These are phyloP conservation scores for Chesias legatella DNA, from an alignment of 2,888 invertebrate species.

Conservation along the genomic window DNA sequence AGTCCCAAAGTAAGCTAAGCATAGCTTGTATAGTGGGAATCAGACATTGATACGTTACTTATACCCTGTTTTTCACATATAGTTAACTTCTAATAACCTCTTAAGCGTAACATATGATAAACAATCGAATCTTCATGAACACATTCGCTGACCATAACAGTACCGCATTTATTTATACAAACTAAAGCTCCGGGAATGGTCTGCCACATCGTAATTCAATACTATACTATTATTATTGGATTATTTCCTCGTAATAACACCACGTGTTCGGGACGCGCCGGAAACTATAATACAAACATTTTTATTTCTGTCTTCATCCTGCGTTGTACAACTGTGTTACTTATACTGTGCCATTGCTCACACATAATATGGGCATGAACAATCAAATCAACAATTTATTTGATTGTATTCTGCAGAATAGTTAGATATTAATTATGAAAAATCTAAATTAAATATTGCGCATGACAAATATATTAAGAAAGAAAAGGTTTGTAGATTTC, in stretches of 20 bases:
- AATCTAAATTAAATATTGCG: too few species aligned
- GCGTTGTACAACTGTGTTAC: constrained; percentile 23
- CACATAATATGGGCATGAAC: neutral
- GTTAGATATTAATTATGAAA: too few species aligned
- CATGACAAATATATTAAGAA: too few species aligned
- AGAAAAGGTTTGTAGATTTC: too few species aligned
- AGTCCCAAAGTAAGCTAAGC: too few species aligned
- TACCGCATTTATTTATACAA: constrained; percentile 33
- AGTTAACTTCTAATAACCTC: too few species aligned
- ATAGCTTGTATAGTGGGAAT: too few species aligned
- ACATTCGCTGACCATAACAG: constrained; percentile 20
- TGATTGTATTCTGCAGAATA: too few species aligned
- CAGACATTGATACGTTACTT: too few species aligned
- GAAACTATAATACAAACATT: constrained; percentile 78
- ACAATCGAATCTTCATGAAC: constrained; percentile 6
- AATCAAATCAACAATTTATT: too few species aligned
- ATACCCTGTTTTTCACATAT: too few species aligned
- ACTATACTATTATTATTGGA: constrained; percentile 71
- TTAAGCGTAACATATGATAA: neutral
- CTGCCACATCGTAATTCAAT: constrained; percentile 56
- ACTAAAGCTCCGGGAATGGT: constrained; percentile 31
- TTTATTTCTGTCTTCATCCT: constrained; percentile 77
- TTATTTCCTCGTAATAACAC: constrained; percentile 71
- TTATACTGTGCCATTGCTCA: constrained; percentile 1
- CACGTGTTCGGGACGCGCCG: constrained; percentile 66